phyloP scores from a whole-genome alignment of 2,888 invertebrate species.

The Peribatodes rhomboidaria region DNA sequence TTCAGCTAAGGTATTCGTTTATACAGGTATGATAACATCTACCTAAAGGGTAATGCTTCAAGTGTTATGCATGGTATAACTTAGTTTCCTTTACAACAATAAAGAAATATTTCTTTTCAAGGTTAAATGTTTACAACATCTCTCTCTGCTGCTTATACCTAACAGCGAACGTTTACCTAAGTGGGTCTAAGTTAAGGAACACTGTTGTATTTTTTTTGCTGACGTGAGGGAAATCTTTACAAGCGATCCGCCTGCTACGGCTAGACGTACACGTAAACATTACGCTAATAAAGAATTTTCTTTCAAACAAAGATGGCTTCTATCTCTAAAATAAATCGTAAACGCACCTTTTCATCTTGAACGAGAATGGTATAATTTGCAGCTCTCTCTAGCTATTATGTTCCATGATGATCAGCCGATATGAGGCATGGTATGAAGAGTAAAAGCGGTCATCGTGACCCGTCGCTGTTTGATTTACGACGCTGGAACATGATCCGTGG shows the following conservation, averaged over 20 bases:
- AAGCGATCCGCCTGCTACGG: too few relatives aligned
- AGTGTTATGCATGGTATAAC: not conserved
- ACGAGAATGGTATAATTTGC: constrained; percentile 7
- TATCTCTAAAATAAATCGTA: not conserved
- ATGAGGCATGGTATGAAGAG: constrained; percentile 13
- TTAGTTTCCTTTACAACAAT: too few relatives aligned
- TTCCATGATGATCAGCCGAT: constrained; percentile 9
- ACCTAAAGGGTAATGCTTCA: not conserved
- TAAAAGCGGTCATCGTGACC: constrained; percentile 10
- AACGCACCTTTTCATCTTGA: constrained; percentile 9
- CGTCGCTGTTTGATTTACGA: constrained; percentile 17
- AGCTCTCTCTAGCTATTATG: constrained; percentile 14
- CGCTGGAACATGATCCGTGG: constrained; percentile 5
- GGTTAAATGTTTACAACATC: too few relatives aligned
- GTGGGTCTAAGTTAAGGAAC: too few relatives aligned
- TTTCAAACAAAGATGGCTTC: not conserved
- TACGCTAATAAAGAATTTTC: not conserved
- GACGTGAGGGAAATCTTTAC: too few relatives aligned
- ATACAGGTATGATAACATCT: not conserved
- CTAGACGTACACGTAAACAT: too few relatives aligned
- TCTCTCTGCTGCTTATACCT: too few relatives aligned
- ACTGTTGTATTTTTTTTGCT: too few relatives aligned
- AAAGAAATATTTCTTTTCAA: too few relatives aligned
- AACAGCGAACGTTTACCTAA: too few relatives aligned
- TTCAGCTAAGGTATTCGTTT: not conserved